A percentile compares a stretch with the other conserved stretches of the same genome.
These are phyloP conservation scores for Helarctos malayanus DNA, from an alignment of 2,797 vertebrate species.

Conservation along the genomic window DNA sequence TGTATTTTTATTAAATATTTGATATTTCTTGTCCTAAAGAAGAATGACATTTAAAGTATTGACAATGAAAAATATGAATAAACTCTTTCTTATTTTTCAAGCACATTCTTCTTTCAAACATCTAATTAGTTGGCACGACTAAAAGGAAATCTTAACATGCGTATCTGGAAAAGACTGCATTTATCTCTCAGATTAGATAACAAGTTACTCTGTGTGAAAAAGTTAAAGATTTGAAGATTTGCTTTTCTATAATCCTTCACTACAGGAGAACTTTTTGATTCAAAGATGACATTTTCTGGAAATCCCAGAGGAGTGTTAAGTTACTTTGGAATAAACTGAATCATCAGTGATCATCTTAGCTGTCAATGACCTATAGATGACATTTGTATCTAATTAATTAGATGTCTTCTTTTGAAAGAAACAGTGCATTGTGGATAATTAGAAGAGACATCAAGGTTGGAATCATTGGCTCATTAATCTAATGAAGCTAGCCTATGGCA, in stretches of 20 bases:
- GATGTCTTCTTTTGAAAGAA: constrained; percentile 88
- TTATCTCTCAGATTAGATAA: constrained; percentile 73
- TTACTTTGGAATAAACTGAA: constrained; percentile 85
- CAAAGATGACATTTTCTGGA: constrained; percentile 89
- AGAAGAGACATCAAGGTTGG: constrained; percentile 88
- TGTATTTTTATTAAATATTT: background rate
- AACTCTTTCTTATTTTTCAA: background rate
- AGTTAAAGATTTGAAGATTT: constrained; percentile 55
- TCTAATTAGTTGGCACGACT: constrained; percentile 66
- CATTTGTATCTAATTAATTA: constrained; percentile 92
- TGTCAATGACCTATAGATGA: constrained; percentile 91
- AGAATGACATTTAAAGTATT: background rate
- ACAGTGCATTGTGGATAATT: constrained; percentile 88
- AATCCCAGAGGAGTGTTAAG: constrained; percentile 87
- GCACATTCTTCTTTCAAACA: constrained; percentile 58
- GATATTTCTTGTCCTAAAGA: background rate
- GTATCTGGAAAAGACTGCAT: constrained; percentile 70
- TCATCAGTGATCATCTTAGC: constrained; percentile 86
- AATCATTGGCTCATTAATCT: constrained; percentile 88
- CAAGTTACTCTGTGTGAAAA: constrained; percentile 74
- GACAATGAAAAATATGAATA: background rate
- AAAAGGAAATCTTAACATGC: constrained; percentile 69
- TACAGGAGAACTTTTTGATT: constrained; percentile 82
- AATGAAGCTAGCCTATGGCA: constrained; percentile 86
- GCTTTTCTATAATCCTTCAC: constrained; percentile 81